Conservation (phyloP, 2,113 vertebrate species). For the Dicaeum eximium region DNA sequence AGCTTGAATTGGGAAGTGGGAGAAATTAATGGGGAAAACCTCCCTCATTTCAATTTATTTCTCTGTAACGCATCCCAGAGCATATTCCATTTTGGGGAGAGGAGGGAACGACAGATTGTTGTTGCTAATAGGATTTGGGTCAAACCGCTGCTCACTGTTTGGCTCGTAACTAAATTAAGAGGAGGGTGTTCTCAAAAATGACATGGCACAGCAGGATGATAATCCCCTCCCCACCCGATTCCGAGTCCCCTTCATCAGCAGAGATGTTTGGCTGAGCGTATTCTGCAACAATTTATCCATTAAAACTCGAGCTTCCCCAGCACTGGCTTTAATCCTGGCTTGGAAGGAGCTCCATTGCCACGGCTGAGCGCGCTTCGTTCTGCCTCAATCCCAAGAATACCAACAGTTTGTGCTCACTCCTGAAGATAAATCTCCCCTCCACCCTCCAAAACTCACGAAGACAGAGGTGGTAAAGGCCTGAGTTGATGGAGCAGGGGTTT, state of each 20-base stretch:
- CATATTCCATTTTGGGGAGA: background rate
- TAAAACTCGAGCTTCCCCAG: conserved; percentile 25
- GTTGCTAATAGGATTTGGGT: conserved; percentile 60
- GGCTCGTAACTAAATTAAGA: conserved; percentile 43
- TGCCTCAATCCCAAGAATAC: background rate
- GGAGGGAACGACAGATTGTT: background rate
- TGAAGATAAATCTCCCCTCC: background rate
- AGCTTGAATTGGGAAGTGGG: background rate
- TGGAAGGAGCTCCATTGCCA: conserved; percentile 1
- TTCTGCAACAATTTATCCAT: conserved; percentile 41
- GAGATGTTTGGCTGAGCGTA: conserved; percentile 6
- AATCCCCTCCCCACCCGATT: conserved; percentile 41
- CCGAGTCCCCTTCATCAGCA: conserved; percentile 15
- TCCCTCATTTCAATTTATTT: background rate
- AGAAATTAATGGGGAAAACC: background rate
- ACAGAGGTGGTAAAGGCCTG: background rate
- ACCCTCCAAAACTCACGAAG: background rate
- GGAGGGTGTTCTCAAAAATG: conserved; percentile 36
- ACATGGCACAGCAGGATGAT: background rate
- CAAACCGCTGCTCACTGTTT: conserved; percentile 37
- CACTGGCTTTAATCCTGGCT: conserved; percentile 50
- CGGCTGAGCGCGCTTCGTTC: background rate
- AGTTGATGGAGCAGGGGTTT: background rate
- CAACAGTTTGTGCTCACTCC: background rate
- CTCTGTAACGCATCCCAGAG: background rate